These are phyloP conservation scores for Geotrypetes seraphini DNA, from an alignment of 2,797 vertebrate genomes.

Conservation along the genomic window DNA sequence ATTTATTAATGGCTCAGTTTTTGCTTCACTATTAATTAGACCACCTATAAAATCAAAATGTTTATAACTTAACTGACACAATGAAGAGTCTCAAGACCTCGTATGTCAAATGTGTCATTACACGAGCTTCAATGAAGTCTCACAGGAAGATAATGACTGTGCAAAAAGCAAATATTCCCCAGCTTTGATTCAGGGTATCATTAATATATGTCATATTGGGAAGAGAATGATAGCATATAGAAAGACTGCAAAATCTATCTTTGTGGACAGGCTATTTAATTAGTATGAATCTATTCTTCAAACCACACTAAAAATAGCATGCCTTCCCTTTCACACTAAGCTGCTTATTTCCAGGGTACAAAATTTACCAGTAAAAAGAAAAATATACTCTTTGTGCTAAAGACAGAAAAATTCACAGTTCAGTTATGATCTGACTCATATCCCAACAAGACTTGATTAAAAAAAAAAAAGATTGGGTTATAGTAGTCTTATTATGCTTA, in stretches of 20 bases:
- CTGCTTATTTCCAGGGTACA: not conserved
- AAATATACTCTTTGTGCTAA: not conserved
- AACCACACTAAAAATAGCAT: not conserved
- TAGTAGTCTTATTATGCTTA: too few relatives aligned
- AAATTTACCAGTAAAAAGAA: not conserved
- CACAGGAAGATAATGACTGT: constrained; percentile 13
- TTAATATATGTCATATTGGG: not conserved
- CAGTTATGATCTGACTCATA: too few relatives aligned
- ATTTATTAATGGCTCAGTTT: too few relatives aligned
- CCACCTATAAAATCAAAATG: too few relatives aligned
- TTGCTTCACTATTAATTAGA: too few relatives aligned
- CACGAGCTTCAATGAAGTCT: constrained; percentile 17
- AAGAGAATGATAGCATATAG: not conserved
- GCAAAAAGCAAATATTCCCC: not conserved
- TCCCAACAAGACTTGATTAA: too few relatives aligned
- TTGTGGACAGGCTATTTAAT: not conserved
- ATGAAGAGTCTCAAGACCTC: not conserved
- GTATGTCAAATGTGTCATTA: not conserved
- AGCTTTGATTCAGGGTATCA: constrained; percentile 1
- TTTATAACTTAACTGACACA: too few relatives aligned
- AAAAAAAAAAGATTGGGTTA: too few relatives aligned
- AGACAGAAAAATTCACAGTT: not conserved
- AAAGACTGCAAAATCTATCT: not conserved
- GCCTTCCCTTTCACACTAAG: not conserved
- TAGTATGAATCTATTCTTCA: not conserved